A percentile compares a stretch with the other conserved stretches of the same genome.
Evolutionary conservation across 2,888 invertebrate species (phyloP).

Genomic region (Lymantria dispar): DNA sequence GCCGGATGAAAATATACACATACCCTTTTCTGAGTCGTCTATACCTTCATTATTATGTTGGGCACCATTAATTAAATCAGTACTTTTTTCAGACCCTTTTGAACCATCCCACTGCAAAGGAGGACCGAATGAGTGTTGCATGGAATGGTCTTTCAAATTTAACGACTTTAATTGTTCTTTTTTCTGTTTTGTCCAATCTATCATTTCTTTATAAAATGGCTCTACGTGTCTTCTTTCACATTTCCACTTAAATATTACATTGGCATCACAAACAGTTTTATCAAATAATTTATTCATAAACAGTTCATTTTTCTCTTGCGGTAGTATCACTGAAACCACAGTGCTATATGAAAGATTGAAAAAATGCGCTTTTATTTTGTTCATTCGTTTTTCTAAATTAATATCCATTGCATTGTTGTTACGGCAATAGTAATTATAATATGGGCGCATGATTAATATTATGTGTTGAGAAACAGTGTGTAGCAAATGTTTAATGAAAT

Average conservation of each 20-base stretch:
- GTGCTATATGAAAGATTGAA: constrained; percentile 42
- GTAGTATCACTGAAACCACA: constrained; percentile 38
- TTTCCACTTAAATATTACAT: constrained; percentile 9
- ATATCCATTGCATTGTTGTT: neutral
- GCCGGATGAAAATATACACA: constrained; percentile 31
- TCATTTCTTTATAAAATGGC: constrained; percentile 36
- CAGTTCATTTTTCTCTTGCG: constrained; percentile 34
- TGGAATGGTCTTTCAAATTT: constrained; percentile 6
- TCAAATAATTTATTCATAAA: constrained; percentile 39
- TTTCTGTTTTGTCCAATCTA: constrained; percentile 39
- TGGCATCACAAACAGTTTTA: constrained; percentile 24
- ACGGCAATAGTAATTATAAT: constrained; percentile 13
- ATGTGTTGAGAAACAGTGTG: constrained; percentile 33
- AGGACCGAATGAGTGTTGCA: constrained; percentile 7
- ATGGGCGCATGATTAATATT: constrained; percentile 30
- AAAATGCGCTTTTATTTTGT: constrained; percentile 27
- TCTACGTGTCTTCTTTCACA: constrained; percentile 18
- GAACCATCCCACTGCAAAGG: neutral
- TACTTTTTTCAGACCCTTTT: neutral
- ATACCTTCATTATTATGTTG: neutral
- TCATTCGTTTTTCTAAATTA: neutral
- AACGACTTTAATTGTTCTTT: constrained; percentile 6
- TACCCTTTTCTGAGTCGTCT: constrained; percentile 4
- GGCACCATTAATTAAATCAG: neutral
- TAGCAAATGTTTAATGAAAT: constrained; percentile 9